Evolutionary conservation across 2,797 vertebrate species (phyloP), one percentile per base, ranked within the genome.

Genomic region (Spinus olivaceus): DNA sequence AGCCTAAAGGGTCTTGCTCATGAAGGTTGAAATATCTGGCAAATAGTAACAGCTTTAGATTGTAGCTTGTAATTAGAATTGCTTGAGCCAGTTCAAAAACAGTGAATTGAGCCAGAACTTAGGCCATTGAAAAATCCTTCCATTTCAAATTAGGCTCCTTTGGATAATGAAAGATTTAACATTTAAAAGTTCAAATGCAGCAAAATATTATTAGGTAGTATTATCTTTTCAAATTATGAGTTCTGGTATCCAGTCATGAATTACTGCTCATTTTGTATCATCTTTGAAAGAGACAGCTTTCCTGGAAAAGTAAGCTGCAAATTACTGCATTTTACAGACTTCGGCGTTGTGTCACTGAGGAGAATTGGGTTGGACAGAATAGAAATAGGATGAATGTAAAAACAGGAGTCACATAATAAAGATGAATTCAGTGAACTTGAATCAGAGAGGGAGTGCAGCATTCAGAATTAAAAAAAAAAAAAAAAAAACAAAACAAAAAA

Each of bases 1-100:
- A 96, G 89, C 95, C 95, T 97, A 78, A 90, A 96, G 95, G 94
- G 60, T 92, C 80, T 92, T 94, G 84, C 91, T 97, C 80, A 80
- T 72, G 79, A 90, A 91, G 92, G 91, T 83, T 89, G 84, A 95
- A 97, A 97, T 93, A 84, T 81, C 71, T 97, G 94, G 88, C 89
- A 95, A 93, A 87, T 54, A 93, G 90, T n/a, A 90, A 82, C 72
- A 95, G 32, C 79, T 96, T 90, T 88, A 94, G 81, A 92, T 74
- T 15, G 27, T 54, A 90, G 77, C 57, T 95, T 93, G 33, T 79
- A 95, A 90, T 93, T 92, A 91, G 63, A 89, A 79, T 79, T 90
- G 53, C 73, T 89, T 85, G 30, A 90, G 87, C 81, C 67, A 63
- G 80, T 95, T 93, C 82, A 95, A 82, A 94, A 94, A 35, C 39